These are phyloP conservation scores for Formica selysi DNA, from an alignment of 1,140 invertebrate species.

Conservation along the genomic window DNA sequence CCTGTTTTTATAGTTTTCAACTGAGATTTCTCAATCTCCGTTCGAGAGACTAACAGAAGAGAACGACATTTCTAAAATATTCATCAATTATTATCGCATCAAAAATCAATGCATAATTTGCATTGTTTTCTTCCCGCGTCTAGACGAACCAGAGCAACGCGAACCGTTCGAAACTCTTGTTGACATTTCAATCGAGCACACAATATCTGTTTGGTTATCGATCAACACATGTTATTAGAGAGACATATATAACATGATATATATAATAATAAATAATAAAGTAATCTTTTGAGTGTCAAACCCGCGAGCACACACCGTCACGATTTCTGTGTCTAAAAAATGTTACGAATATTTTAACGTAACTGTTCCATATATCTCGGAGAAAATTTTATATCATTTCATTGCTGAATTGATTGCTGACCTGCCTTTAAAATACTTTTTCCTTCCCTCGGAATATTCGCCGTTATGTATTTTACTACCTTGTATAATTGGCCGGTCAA, in stretches of 20 bases:
- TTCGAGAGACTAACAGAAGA: background rate
- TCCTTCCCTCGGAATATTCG: background rate
- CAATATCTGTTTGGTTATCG: conserved; percentile 30
- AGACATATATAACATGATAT: background rate
- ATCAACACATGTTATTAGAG: background rate
- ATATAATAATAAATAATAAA: background rate
- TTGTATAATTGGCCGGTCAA: too few species aligned
- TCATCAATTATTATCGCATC: background rate
- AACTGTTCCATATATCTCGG: background rate
- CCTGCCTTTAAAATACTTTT: background rate
- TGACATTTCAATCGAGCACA: conserved; percentile 18
- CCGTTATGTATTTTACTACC: background rate
- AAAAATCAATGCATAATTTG: background rate
- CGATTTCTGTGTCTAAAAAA: background rate
- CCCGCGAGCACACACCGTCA: background rate
- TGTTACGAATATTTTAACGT: background rate
- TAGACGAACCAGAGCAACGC: background rate
- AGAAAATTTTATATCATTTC: background rate
- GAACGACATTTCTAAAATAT: background rate
- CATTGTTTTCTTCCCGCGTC: background rate
- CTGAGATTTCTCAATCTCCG: background rate
- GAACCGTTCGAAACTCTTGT: conserved; percentile 2
- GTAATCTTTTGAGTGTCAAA: conserved; percentile 16
- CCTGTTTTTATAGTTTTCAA: background rate
- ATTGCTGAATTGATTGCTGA: too few species aligned